Evolutionary conservation across 2,797 vertebrate species (phyloP).

Genomic region (Clarias platycephalus): DNA sequence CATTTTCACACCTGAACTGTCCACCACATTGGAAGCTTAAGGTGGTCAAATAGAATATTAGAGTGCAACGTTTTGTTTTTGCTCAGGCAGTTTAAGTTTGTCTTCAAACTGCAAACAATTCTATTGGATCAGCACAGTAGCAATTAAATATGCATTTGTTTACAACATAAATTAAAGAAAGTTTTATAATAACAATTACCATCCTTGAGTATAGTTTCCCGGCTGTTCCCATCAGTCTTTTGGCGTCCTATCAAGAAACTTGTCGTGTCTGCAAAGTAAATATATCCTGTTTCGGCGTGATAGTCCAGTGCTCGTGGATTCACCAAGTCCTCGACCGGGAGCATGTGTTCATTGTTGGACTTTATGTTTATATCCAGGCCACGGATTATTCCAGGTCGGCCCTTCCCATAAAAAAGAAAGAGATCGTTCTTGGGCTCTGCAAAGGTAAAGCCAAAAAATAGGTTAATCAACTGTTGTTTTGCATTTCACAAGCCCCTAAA

Average conservation of each 20-base stretch:
- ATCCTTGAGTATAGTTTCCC: conserved; percentile 95
- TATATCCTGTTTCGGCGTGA: conserved; percentile 87
- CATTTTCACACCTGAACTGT: no score
- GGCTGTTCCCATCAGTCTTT: conserved; percentile 88
- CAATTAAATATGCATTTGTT: background rate
- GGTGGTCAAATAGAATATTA: no score
- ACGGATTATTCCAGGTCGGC: conserved; percentile 91
- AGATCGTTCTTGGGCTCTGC: conserved; percentile 93
- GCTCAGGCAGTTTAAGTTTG: background rate
- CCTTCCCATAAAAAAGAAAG: conserved; percentile 98
- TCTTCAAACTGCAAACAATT: background rate
- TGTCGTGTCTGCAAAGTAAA: conserved; percentile 98
- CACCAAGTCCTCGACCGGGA: conserved; percentile 92
- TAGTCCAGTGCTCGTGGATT: conserved; percentile 96
- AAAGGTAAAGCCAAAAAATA: conserved; percentile 55
- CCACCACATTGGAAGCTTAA: no score
- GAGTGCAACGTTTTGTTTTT: no score
- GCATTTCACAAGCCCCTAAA: conserved; percentile 12
- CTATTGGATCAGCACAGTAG: background rate
- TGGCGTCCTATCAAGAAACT: conserved; percentile 96
- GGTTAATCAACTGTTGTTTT: conserved; percentile 60
- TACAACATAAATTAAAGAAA: conserved; percentile 1
- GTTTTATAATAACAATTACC: conserved; percentile 71
- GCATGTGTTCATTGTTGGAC: conserved; percentile 92
- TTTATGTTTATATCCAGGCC: conserved; percentile 94